Conservation (phyloP, 2,888 invertebrate genomes). For the Dicyrtomina minuta region DNA sequence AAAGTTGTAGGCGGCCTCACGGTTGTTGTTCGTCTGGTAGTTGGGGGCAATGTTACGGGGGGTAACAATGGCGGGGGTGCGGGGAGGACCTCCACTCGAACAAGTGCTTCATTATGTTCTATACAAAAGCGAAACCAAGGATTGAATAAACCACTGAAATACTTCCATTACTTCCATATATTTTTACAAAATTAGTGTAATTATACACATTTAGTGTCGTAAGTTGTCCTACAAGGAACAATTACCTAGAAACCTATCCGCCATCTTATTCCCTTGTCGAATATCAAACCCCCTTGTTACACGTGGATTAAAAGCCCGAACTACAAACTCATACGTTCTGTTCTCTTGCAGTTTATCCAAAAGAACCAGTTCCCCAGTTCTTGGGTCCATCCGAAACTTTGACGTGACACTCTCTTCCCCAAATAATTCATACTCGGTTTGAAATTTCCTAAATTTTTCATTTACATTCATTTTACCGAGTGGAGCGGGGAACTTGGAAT, state of each 20-base stretch:
- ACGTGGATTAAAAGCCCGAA: slow-evolving; percentile 57
- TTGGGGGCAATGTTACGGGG: not conserved
- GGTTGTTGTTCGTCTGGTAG: slow-evolving; percentile 6
- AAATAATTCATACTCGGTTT: slow-evolving; percentile 56
- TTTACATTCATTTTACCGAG: slow-evolving; percentile 75
- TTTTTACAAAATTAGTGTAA: not conserved
- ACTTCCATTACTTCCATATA: not conserved
- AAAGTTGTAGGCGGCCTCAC: slow-evolving; percentile 8
- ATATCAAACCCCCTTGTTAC: slow-evolving; percentile 47
- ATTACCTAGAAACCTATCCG: slow-evolving; percentile 47
- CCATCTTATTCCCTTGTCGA: slow-evolving; percentile 45
- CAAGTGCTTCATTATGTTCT: slow-evolving; percentile 52
- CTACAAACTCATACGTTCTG: slow-evolving; percentile 64
- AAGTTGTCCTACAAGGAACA: too few species aligned
- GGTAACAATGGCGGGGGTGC: slow-evolving; percentile 23
- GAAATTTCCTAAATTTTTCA: slow-evolving; percentile 66
- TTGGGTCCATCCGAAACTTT: slow-evolving; percentile 73
- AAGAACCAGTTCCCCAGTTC: slow-evolving; percentile 74
- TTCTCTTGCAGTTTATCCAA: slow-evolving; percentile 76
- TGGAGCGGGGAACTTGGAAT: slow-evolving; percentile 72
- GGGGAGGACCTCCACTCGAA: slow-evolving; percentile 40
- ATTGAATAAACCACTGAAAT: not conserved
- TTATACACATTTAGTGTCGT: not conserved
- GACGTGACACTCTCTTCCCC: slow-evolving; percentile 57
- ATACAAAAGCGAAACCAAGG: not conserved